Evolutionary conservation across 2,113 vertebrate species (phyloP).

Genomic region (Phylloscopus whistleri): DNA sequence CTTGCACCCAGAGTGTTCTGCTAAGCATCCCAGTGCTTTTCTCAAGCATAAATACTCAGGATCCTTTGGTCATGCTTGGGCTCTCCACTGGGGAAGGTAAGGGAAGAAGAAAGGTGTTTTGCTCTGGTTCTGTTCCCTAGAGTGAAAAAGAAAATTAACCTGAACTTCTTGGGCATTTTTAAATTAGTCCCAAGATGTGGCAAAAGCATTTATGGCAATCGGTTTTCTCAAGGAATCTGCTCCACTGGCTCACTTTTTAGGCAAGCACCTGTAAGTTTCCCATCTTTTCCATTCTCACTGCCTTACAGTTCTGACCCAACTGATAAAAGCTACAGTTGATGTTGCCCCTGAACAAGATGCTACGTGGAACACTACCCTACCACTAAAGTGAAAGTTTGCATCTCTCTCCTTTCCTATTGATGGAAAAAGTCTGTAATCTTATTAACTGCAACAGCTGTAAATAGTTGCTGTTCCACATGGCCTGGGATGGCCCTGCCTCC

Average conservation of each 20-base stretch:
- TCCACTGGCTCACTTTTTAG: not conserved
- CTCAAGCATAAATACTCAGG: not conserved
- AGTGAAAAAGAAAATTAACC: not conserved
- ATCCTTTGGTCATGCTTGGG: not conserved
- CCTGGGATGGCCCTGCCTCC: not conserved
- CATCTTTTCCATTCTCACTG: not conserved
- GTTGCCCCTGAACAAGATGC: not conserved
- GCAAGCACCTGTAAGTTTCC: not conserved
- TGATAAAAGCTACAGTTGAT: not conserved
- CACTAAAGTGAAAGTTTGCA: constrained; percentile 48
- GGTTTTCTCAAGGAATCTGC: not conserved
- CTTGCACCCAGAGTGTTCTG: not conserved
- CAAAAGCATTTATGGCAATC: not conserved
- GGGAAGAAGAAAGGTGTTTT: not conserved
- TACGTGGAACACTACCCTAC: not conserved
- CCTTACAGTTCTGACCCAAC: not conserved
- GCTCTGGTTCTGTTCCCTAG: not conserved
- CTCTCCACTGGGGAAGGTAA: not conserved
- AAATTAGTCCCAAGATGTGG: not conserved
- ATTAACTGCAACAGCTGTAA: constrained; percentile 62
- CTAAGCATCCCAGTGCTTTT: not conserved
- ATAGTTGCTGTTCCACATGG: constrained; percentile 25
- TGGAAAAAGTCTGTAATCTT: constrained; percentile 50
- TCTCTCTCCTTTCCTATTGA: constrained; percentile 29
- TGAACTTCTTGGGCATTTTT: not conserved